These are phyloP conservation scores for Coenobita brevimanus DNA, from an alignment of 1,140 invertebrate species.

Conservation along the genomic window DNA sequence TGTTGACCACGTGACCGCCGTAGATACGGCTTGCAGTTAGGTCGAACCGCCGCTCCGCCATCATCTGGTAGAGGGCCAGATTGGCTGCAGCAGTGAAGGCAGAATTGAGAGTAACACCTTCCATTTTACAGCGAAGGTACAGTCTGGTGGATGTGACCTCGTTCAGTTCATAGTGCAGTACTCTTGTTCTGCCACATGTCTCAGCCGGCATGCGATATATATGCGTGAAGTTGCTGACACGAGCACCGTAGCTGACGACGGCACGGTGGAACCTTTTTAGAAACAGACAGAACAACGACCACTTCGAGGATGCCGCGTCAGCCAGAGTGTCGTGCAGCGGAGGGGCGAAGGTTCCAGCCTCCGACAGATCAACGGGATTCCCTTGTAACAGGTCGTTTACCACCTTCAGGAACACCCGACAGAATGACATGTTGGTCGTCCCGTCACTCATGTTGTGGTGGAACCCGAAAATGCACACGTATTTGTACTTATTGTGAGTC, in stretches of 20 bases:
- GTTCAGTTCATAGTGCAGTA: conserved; percentile 64
- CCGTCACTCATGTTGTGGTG: conserved; percentile 67
- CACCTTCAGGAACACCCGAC: conserved; percentile 56
- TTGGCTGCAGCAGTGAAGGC: conserved; percentile 12
- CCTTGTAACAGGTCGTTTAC: conserved; percentile 48
- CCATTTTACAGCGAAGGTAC: conserved; percentile 5
- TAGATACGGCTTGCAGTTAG: not conserved
- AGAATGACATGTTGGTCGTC: conserved; percentile 67
- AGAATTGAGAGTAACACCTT: not conserved
- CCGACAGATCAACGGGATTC: conserved; percentile 41
- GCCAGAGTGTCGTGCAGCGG: conserved; percentile 57
- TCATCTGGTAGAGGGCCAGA: conserved; percentile 1
- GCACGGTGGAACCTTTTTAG: conserved; percentile 34
- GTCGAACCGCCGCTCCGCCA: not conserved
- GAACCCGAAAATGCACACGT: conserved; percentile 63
- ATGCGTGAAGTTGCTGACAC: conserved; percentile 56
- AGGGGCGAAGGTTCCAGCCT: conserved; percentile 38
- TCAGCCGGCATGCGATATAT: conserved; percentile 39
- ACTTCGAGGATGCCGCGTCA: conserved; percentile 1
- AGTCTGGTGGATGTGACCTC: conserved; percentile 30
- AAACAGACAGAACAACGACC: conserved; percentile 23
- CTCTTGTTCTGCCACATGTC: conserved; percentile 16
- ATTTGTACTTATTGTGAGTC: conserved; percentile 24
- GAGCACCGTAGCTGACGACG: conserved; percentile 32
- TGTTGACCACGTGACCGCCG: conserved; percentile 44